Evolutionary conservation across 2,888 invertebrate genomes (phyloP), one percentile per base, ranked within the genome.

Genomic region (Dicyrtoma fusca): DNA sequence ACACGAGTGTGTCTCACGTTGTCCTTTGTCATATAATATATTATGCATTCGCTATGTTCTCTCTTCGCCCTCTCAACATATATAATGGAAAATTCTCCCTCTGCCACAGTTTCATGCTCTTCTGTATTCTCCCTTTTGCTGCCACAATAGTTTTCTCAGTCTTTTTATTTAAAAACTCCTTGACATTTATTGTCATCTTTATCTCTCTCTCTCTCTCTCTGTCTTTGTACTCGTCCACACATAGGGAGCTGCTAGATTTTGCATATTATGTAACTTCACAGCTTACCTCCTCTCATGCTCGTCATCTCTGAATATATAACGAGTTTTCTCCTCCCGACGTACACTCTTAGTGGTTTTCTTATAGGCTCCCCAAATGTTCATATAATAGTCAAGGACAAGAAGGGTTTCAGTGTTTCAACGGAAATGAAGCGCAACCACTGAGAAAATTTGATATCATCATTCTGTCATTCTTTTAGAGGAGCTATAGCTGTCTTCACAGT

Each of bases 181-280:
- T 79, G 79, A 77, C 79, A 79, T 77, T 79, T 79, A 79, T 79
- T 77, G 77, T 78, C 77, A 76, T 80, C 76, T 77, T 77, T 77
- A 76, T 76, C 76, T 76, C 61, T 71, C 70, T 63, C 47, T 72
- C 47, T 69, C 72, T 62, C 63, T 55, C 63, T 70, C 42, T 65
- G 64, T 42, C 63, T 55, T 21, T 2, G 10, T 49, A 11, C 61
- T 55, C 61, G 47, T 68, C 19, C 47, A 55, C 44, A 44, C 61
- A 61, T 3, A 34, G 34, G 8, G 34, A 34, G 34, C 4, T 34
- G 62, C 66, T 61, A 62, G 68, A 72, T 72, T 72, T 68, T 66
- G 49, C 55, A 57, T 73, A 34, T 66, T 49, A 34, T 42, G 25
- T 65, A 57, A 59, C 71, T 71, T 59, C 55, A 55, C 65, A 71